Percentiles rank a stretch among this genome's conserved stretches.
Evolutionary conservation across 1,140 invertebrate genomes (phyloP).

Genomic region (Odontomachus brunneus): DNA sequence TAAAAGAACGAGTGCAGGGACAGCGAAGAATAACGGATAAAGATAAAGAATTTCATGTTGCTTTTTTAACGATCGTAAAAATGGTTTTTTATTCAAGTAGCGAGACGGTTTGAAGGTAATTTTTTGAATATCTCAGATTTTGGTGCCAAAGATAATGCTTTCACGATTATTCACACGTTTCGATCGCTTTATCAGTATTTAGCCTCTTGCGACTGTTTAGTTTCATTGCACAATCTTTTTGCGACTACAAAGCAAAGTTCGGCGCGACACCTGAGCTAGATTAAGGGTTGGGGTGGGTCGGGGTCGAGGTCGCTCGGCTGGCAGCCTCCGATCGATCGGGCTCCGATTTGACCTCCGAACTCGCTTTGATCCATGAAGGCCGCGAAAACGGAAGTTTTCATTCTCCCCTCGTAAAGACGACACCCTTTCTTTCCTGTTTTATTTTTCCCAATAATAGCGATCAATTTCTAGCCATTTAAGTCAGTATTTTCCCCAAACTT

Average conservation of each 20-base stretch:
- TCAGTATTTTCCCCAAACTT: background rate
- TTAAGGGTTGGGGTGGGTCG: conserved; percentile 61
- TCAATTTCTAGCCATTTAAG: background rate
- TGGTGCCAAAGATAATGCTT: background rate
- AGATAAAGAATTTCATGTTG: too few relatives aligned
- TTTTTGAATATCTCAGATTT: background rate
- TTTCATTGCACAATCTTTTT: background rate
- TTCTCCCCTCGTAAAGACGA: background rate
- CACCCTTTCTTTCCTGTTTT: background rate
- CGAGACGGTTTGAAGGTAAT: background rate
- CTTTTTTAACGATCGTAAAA: too few relatives aligned
- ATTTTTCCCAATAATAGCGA: background rate
- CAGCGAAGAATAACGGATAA: too few relatives aligned
- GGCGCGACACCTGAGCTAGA: conserved; percentile 29
- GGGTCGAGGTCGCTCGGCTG: conserved; percentile 57
- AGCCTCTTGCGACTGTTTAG: background rate
- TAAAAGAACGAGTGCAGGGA: background rate
- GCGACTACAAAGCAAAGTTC: background rate
- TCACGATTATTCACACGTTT: background rate
- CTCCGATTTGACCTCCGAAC: conserved; percentile 37
- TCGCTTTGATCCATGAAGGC: conserved; percentile 21
- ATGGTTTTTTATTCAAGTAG: too few relatives aligned
- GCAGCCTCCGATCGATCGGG: conserved; percentile 62
- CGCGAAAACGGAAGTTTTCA: background rate
- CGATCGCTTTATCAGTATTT: background rate